Conservation (phyloP, 2,113 vertebrate species). For the Crypturellus undulatus region DNA sequence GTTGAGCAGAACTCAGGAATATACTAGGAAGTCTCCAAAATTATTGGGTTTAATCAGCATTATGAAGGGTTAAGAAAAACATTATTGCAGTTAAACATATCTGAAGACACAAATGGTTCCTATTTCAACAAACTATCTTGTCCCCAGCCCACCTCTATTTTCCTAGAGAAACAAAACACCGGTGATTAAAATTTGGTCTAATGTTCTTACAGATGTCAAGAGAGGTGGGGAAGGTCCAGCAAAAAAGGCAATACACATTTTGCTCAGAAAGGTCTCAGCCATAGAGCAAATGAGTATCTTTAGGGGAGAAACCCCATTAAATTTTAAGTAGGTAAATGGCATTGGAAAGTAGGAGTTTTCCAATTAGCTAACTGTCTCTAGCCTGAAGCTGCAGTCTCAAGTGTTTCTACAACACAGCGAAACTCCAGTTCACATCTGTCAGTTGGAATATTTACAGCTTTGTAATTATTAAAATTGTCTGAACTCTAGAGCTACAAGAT, state of each 20-base stretch:
- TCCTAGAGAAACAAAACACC: neutral
- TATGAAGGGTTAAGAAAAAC: neutral
- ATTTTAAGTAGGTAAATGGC: constrained; percentile 37
- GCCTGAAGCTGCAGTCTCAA: constrained; percentile 26
- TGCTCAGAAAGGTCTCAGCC: neutral
- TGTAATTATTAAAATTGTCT: constrained; percentile 58
- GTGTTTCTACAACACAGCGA: constrained; percentile 43
- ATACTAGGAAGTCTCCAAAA: neutral
- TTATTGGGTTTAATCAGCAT: constrained; percentile 22
- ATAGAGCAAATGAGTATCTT: neutral
- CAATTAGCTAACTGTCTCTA: constrained; percentile 52
- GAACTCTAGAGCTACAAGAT: neutral
- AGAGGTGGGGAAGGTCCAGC: neutral
- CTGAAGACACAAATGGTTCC: neutral
- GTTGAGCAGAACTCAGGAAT: neutral
- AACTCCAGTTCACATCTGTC: constrained; percentile 72
- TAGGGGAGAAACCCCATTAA: constrained; percentile 27
- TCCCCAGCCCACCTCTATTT: neutral
- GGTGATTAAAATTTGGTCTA: neutral
- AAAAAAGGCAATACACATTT: neutral
- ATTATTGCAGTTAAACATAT: neutral
- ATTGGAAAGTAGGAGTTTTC: neutral
- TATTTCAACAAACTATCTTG: neutral
- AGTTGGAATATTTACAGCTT: constrained; percentile 47
- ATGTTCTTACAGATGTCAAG: neutral